Base-by-base conservation (phyloP, 2,113 vertebrate genomes). In the Bucco capensis region DNA sequence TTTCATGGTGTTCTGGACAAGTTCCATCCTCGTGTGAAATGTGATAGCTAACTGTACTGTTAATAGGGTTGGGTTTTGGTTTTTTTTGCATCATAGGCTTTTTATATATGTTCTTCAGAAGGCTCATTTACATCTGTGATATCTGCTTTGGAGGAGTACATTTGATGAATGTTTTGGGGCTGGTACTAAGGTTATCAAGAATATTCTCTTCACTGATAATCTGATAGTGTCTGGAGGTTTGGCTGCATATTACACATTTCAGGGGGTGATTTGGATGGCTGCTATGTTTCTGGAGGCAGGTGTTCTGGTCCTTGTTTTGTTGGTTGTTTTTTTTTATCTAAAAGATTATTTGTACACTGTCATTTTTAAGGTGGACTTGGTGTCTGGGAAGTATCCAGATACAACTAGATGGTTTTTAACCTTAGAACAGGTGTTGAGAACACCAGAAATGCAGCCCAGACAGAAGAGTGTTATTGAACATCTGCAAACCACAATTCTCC, bases 201-300 rank as follows among this genome's bases (percentile, higher is more conserved):
- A 30, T 65, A 85, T 92, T 82, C 22, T 75, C 15, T 86, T 72
- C 14, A 49, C 13, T 84, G 89, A 70, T 77, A 84, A 85, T 95
- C 89, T 90, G 86, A 84, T 89, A 95, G 49, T 37, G 17, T 69
- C 27, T 89, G 49, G 44, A 84, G n/a, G 25, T 64, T 86, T 94
- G 86, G 40, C 91, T 84, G 66, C 33, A 42, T 94, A 61, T 69
- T 81, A 51, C 25, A 61, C 15, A 69, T 86, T 84, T 76, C 22
- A 65, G 40, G 28, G 74, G 69, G 40, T 65, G 47, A 65, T 95
- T 81, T 89, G 77, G 40, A 38, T 84, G 25, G 49, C 44, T 93
- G 65, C 28, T 86, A 4, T 40, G 22, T 65, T 90, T 88, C 70
- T 89, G 66, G 46, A 82, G 70, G 40, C 49, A 72, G 44, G 18